A percentile compares a stretch with the other conserved stretches of the same genome.
Conservation (phyloP, 2,113 vertebrate genomes). For the Eublepharis macularius region DNA sequence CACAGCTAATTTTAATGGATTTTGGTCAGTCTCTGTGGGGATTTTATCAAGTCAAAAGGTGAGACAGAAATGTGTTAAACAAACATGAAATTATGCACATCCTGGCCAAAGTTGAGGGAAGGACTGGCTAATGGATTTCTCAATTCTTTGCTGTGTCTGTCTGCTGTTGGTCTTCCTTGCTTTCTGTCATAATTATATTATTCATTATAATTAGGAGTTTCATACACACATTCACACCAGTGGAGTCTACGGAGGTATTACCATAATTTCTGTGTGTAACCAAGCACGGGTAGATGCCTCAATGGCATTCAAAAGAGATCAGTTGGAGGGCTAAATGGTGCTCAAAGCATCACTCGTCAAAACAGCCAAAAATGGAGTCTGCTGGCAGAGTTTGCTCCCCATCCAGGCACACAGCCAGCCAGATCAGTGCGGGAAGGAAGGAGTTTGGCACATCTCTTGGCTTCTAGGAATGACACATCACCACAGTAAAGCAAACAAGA, state of each 20-base stretch:
- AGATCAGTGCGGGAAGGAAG: constrained; percentile 43
- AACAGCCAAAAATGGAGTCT: not conserved
- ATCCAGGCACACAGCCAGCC: constrained; percentile 17
- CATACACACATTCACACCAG: constrained; percentile 32
- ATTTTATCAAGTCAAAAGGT: no score
- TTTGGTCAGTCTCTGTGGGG: no score
- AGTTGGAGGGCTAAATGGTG: not conserved
- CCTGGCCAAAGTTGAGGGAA: constrained; percentile 64
- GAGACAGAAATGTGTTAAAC: no score
- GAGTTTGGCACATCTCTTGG: constrained; percentile 9
- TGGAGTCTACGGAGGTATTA: not conserved
- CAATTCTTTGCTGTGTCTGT: constrained; percentile 57
- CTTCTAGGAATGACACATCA: not conserved
- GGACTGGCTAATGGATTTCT: constrained; percentile 64
- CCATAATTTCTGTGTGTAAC: not conserved
- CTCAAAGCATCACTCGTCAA: not conserved
- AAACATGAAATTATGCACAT: constrained; percentile 51
- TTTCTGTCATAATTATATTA: constrained; percentile 67
- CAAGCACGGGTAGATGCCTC: not conserved
- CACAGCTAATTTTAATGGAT: no score
- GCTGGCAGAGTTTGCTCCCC: not conserved
- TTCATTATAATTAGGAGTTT: no score
- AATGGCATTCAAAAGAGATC: not conserved
- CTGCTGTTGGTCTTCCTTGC: constrained; percentile 40
- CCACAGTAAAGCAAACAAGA: not conserved